Conservation (phyloP, 2,797 vertebrate genomes). For the Halcyon smyrnensis region DNA sequence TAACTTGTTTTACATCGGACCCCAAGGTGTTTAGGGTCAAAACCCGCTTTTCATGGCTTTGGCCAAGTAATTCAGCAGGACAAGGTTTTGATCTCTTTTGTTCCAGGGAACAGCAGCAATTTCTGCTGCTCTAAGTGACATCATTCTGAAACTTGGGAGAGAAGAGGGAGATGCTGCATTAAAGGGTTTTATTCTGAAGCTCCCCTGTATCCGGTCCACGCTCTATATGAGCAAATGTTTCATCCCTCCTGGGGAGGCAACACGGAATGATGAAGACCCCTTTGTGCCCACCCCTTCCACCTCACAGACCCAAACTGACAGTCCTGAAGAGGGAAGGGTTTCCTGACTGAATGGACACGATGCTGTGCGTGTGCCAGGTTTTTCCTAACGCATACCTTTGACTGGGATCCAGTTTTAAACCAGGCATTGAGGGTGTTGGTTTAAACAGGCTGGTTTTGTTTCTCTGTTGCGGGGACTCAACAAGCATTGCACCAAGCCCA, state of each 20-base stretch:
- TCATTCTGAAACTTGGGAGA: not conserved
- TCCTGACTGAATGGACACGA: not conserved
- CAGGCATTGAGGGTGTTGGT: not conserved
- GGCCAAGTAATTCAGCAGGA: not conserved
- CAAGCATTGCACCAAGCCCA: not conserved
- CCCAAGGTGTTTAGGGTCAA: not conserved
- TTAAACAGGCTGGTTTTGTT: not conserved
- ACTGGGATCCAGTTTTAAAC: not conserved
- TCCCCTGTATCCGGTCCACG: rapidly evolving
- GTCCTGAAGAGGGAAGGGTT: not conserved
- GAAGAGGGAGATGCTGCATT: not conserved
- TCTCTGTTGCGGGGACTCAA: not conserved
- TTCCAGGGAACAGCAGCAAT: not conserved
- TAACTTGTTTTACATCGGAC: not conserved
- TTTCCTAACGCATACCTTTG: not conserved
- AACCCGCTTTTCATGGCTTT: not conserved
- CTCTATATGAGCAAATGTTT: not conserved
- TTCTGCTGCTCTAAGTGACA: not conserved
- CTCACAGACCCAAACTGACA: rapidly evolving
- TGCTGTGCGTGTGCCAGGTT: not conserved
- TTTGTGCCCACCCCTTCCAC: rapidly evolving
- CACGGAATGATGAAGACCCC: rapidly evolving
- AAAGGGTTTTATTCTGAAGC: not conserved
- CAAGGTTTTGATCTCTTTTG: not conserved
- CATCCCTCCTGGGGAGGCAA: not conserved